Base-by-base conservation (phyloP, 2,797 vertebrate genomes). In the Eulemur coronatus region DNA sequence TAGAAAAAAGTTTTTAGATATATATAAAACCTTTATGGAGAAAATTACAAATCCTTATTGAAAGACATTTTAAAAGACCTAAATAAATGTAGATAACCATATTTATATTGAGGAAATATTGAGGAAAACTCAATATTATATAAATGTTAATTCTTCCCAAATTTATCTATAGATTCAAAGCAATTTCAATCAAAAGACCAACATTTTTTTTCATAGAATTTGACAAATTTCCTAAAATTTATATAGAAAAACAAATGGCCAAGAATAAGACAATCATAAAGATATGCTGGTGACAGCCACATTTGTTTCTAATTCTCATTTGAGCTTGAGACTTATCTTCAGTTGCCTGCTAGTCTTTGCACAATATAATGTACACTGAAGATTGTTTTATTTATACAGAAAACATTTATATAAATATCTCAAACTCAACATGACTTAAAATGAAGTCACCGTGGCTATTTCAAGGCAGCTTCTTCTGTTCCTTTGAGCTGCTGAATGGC, bases 51-150 rank as follows among this genome's bases (percentile, higher is more conserved):
- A 48, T 70, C 13, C 48, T 76, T 84, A 50, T n/a, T 70, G 14
- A 84, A 93, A 86, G 67, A 72, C 46, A 75, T 88, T 95, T 91
- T 75, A 43, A 59, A 65, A 95, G 38, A 73, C 33, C 63, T 72
- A n/a, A 75, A 81, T 75, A 90, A 67, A 57, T 84, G 46, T 46
- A 82, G 52, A 43, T 41, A 72, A 81, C 9, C 13, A 43, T 59
- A 5, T 59, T 88, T 63, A 30, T 91, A 35, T 35, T 52, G 48
- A 78, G 73, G 73, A 76, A 76, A 76, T 48, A 50, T 13, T 76
- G 30, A 91, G 67, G 59, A 91, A 65, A 92, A 87, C 41, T 79
- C 30, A 86, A 17, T 86, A 50, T 90, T 95, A 84, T 50, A 59
- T 84, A 65, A 82, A 59, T 91, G 18, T 48, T 43, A 75, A 1